Evolutionary conservation across 2,888 invertebrate genomes (phyloP), one percentile per base, ranked within the genome.

Genomic region (Hydropsyche betteni): DNA sequence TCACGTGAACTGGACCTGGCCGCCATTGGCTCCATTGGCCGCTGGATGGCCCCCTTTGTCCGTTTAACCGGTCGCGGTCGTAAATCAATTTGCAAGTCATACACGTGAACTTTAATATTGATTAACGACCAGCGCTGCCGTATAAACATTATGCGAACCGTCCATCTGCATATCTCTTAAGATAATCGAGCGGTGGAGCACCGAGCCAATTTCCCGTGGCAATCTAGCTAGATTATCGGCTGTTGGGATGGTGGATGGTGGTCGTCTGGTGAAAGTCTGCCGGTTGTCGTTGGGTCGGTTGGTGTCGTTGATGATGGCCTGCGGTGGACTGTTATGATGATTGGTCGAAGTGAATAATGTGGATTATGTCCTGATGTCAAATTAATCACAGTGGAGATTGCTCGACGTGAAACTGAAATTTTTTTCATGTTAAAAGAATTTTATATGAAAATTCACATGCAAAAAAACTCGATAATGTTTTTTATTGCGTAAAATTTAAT

Each of bases 11-110:
- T 58, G 69, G 52, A 69, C 68, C 52, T 73, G 51, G 52, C 7
- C 34, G 36, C 70, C 61, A 68, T 24, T 74, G 61, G 75, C 58
- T 53, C 38, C 24, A 34, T 68, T 55, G 36, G 68, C 50, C 38
- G 14, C 74, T 50, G 50, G 64, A 33, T 75, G 75, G 75, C 76
- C 75, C 24, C 70, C 76, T 74, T 77, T 74, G 77, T 68, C 69
- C 75, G 70, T 68, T 77, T 76, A 74, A 55, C 75, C 34, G 36
- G 71, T 75, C 16, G 44, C 8, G 75, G 72, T 78, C 77, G 75
- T 79, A 79, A 77, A 79, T 79, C 79, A 77, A 79, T 79, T 79
- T 79, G 79, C 73, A 75, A 79, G 79, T 75, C 76, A 79, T 72
- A 74, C 79, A 76, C 75, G 76, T 77, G 79, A 79, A 77, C 76